These are phyloP conservation scores for Austrolebias charrua DNA, from an alignment of 2,797 vertebrate species.

Conservation along the genomic window DNA sequence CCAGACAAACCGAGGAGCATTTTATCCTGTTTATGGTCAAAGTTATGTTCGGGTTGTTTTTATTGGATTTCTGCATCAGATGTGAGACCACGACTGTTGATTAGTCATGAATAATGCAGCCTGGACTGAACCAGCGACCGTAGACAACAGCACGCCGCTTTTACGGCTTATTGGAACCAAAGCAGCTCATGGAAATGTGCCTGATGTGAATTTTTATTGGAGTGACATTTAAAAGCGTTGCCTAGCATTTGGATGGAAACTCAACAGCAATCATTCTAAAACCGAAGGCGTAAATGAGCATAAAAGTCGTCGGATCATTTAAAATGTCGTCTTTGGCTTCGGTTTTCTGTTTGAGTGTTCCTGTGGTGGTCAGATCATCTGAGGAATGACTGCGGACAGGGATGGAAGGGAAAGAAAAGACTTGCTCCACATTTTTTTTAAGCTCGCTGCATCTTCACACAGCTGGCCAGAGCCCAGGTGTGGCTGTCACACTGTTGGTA, in stretches of 20 bases:
- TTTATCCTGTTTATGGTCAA: no score
- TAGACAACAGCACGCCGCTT: background rate
- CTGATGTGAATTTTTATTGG: background rate
- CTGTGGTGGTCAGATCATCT: background rate
- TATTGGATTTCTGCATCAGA: background rate
- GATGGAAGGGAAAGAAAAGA: slow-evolving; percentile 6
- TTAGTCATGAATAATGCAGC: background rate
- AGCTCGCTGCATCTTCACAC: slow-evolving; percentile 27
- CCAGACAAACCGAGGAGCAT: no score
- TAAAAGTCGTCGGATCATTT: slow-evolving; percentile 9
- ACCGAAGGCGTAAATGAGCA: background rate
- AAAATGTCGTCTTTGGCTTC: slow-evolving; percentile 10
- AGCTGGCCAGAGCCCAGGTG: slow-evolving; percentile 50
- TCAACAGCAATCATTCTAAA: background rate
- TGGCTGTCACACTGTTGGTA: slow-evolving; percentile 17
- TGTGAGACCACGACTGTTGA: background rate
- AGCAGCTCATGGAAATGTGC: background rate
- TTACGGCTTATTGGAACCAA: background rate
- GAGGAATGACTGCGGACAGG: slow-evolving; percentile 5
- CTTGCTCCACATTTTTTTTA: slow-evolving; percentile 11
- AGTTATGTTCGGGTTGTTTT: no score
- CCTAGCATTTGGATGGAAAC: background rate
- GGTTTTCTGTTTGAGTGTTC: background rate
- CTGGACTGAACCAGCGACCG: background rate
- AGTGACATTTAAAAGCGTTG: background rate